Base-by-base conservation (phyloP, 2,113 vertebrate species). In the Dicentrarchus labrax region DNA sequence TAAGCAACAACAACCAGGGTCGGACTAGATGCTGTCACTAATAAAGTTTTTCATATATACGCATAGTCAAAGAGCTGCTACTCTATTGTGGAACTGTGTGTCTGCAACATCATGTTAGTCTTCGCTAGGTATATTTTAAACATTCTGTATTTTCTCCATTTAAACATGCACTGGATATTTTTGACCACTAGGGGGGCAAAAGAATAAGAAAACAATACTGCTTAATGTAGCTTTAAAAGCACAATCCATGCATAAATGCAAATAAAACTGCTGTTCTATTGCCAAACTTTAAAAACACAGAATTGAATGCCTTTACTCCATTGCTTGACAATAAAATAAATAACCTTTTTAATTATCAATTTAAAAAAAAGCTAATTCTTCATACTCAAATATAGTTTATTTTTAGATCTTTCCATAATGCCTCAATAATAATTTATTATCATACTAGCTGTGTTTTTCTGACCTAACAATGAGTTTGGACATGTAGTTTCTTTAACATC, bases 161-260 rank as follows among this genome's bases (percentile, higher is more conserved):
- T 47, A 39, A 19, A 9, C 22, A 6, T 60, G 22, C 1, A 50
- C 0, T 68, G 1, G 48, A 1, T 12, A 38, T 19, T 36, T 68
- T 41, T 54, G 4, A 82, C 82, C 84, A 78, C 21, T 19, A 69
- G 77, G 69, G 67, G 85, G 80, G 74, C 86, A 80, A 74, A 76
- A 60, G 5, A 66, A 70, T 38, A 53, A 36, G 47, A 41, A 36
- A 51, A 70, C 54, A 45, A 36, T 11, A 10, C 50, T 24, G 15
- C 8, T n/a, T 45, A 17, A n/a, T 6, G 16, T 4, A 53, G 36
- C 54, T 72, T 76, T 60, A 43, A 53, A 72, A n/a, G 9, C 48
- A 39, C 6, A 45, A 79, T 38, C 30, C 8, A 2, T 8, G 57
- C 6, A 30, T 2, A 21, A 61, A 19, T 61, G 16, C 9, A 19